These are phyloP conservation scores for Poeciliopsis paucimaculata DNA, from an alignment of 2,797 vertebrate genomes.

Conservation along the genomic window DNA sequence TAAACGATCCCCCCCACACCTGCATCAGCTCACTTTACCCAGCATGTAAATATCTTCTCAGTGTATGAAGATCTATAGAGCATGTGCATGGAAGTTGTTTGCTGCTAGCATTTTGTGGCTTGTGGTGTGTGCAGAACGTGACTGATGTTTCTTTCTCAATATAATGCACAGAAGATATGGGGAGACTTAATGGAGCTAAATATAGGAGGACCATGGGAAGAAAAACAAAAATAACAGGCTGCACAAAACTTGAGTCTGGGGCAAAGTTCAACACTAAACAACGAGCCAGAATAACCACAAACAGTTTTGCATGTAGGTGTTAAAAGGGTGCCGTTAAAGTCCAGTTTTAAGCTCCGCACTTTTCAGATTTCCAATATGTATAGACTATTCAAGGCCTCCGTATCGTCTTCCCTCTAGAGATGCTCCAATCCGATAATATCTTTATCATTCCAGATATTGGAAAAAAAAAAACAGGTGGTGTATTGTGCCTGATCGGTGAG, in stretches of 20 bases:
- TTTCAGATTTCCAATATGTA: not conserved
- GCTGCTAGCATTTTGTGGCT: conserved; percentile 1
- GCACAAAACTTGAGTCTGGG: not conserved
- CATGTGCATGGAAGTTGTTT: not conserved
- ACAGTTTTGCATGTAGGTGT: not conserved
- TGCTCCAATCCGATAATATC: too few species aligned
- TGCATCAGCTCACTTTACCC: not conserved
- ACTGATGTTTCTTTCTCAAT: not conserved
- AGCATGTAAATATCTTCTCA: not conserved
- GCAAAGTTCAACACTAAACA: not conserved
- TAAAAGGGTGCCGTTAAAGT: not conserved
- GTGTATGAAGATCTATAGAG: not conserved
- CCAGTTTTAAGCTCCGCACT: not conserved
- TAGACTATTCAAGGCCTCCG: not conserved
- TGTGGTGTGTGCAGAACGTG: not conserved
- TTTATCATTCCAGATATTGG: too few species aligned
- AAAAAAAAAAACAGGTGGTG: too few species aligned
- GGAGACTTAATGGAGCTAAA: not conserved
- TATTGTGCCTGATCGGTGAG: too few species aligned
- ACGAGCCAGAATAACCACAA: not conserved
- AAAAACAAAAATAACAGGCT: not conserved
- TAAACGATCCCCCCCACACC: not conserved
- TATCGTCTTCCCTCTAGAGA: not conserved
- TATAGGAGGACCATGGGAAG: not conserved
- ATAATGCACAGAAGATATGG: not conserved